phyloP scores from a whole-genome alignment of 2,797 vertebrate genomes.

The Pseudochromis fuscus region DNA sequence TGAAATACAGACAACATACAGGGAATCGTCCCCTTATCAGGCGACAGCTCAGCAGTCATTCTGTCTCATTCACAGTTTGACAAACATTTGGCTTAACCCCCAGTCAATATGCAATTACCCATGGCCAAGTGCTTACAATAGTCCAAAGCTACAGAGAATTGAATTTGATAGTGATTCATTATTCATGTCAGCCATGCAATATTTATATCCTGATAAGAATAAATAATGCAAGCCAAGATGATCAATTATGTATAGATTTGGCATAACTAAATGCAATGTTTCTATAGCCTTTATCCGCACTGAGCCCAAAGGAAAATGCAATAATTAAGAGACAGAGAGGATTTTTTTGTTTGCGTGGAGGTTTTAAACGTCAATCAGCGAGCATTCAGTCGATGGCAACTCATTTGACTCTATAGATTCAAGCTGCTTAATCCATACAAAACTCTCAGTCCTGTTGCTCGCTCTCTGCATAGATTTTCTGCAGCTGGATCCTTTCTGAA shows the following conservation, averaged over 20 bases:
- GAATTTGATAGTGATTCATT: slow-evolving; percentile 74
- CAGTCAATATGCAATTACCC: slow-evolving; percentile 80
- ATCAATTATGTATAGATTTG: slow-evolving; percentile 81
- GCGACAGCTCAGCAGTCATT: slow-evolving; percentile 48
- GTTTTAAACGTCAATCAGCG: slow-evolving; percentile 65
- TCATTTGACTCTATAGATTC: slow-evolving; percentile 66
- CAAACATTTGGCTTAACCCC: slow-evolving; percentile 73
- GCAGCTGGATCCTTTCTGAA: slow-evolving; percentile 62
- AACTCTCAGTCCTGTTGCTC: neutral
- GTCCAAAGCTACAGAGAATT: slow-evolving; percentile 67
- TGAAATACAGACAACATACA: slow-evolving; percentile 34
- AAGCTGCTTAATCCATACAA: slow-evolving; percentile 51
- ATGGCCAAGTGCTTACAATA: slow-evolving; percentile 69
- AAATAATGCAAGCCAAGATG: slow-evolving; percentile 71
- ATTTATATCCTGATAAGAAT: slow-evolving; percentile 76
- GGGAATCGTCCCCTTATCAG: slow-evolving; percentile 49
- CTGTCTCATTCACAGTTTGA: slow-evolving; percentile 66
- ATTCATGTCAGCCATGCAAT: slow-evolving; percentile 73
- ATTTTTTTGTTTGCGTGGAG: slow-evolving; percentile 60
- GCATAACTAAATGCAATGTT: slow-evolving; percentile 68
- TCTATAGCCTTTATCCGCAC: slow-evolving; percentile 61
- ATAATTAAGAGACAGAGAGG: slow-evolving; percentile 63
- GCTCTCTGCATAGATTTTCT: slow-evolving; percentile 26
- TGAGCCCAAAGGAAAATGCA: slow-evolving; percentile 39
- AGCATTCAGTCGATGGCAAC: slow-evolving; percentile 56